A percentile compares a stretch with the other conserved stretches of the same genome.
Evolutionary conservation across 2,113 vertebrate genomes (phyloP).

Genomic region (Ictalurus furcatus): DNA sequence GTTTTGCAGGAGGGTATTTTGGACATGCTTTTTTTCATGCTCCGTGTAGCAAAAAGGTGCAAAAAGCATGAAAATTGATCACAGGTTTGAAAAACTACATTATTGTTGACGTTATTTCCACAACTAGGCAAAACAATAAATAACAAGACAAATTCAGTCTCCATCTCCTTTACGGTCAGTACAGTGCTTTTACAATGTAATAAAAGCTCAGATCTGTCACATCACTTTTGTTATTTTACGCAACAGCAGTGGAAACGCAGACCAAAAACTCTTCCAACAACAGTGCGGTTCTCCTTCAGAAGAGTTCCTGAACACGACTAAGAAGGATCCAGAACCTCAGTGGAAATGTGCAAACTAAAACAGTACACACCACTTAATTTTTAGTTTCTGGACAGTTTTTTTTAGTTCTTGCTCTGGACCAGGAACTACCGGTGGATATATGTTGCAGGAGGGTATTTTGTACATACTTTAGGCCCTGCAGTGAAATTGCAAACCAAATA

Average conservation of each 20-base stretch:
- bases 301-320: background rate
- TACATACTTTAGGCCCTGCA: background rate
- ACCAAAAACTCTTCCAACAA: background rate
- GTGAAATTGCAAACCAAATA: background rate
- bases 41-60: background rate
- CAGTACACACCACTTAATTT: background rate
- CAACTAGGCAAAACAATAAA: background rate
- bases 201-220: background rate
- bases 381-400: background rate
- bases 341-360: background rate
- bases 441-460: background rate
- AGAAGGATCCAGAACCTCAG: background rate
- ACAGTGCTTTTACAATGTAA: background rate
- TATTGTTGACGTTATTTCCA: background rate
- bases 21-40: background rate
- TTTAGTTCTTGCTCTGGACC: background rate
- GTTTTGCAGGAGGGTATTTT: background rate
- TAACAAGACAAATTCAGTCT: background rate
- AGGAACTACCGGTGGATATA: background rate
- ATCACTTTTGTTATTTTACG: background rate
- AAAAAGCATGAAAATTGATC: background rate
- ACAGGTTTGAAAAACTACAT: background rate
- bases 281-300: background rate
- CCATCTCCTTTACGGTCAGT: background rate
- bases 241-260: background rate